A percentile compares a stretch with the other conserved stretches of the same genome.
These are phyloP conservation scores for Pitangus sulphuratus DNA, from an alignment of 2,797 vertebrate species.

Conservation along the genomic window DNA sequence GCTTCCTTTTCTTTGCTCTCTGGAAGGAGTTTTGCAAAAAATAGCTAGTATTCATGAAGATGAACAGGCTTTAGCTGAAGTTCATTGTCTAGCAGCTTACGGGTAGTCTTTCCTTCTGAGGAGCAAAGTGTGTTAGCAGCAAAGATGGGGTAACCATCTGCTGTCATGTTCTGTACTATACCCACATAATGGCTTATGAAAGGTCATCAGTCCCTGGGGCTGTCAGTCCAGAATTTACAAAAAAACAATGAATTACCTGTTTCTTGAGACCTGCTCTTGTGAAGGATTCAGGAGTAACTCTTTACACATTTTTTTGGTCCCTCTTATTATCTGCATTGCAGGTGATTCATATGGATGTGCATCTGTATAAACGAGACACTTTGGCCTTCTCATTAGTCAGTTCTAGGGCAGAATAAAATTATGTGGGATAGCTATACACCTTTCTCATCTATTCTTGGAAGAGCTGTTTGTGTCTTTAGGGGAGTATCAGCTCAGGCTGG, in stretches of 20 bases:
- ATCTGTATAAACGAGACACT: not conserved
- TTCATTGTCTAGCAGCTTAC: not conserved
- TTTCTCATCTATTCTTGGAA: not conserved
- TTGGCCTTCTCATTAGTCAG: not conserved
- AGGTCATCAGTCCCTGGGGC: not conserved
- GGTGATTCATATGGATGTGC: not conserved
- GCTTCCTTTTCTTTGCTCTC: not conserved
- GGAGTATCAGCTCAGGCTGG: not conserved
- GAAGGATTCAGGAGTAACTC: not conserved
- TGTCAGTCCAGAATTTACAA: not conserved
- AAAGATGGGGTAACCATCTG: not conserved
- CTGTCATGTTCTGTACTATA: not conserved
- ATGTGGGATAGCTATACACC: not conserved
- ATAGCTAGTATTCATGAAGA: not conserved
- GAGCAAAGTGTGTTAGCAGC: not conserved
- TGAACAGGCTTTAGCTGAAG: not conserved
- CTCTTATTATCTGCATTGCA: not conserved
- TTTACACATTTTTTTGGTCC: not conserved
- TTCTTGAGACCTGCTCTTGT: not conserved
- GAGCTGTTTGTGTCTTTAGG: not conserved
- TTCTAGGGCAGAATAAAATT: not conserved
- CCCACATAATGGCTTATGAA: not conserved
- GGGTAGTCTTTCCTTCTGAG: not conserved
- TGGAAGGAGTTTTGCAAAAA: not conserved
- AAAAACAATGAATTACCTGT: not conserved